Evolutionary conservation across 2,888 invertebrate genomes (phyloP), one percentile per base, ranked within the genome.

Genomic region (Volucella bombylans): DNA sequence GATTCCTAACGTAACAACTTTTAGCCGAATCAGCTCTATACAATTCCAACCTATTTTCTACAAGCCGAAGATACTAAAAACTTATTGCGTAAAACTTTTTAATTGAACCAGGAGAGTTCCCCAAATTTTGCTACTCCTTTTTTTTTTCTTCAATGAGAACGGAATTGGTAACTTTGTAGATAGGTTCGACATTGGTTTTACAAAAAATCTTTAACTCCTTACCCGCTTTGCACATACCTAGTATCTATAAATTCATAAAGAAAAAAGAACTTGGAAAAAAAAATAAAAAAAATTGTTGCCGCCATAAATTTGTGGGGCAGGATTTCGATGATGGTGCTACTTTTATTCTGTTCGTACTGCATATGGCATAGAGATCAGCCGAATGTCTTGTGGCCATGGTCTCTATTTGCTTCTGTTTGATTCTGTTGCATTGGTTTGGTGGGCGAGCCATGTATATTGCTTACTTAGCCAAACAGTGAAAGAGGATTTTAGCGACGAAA

Each of bases 71-170:
- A 80, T 72, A 74, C 65, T 45, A 50, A 55, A 71, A 81, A 85
- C 83, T 85, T 85, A 85, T 85, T 85, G 83, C 83, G 83, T 59
- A 85, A 62, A 85, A 85, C 80, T 85, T 85, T 85, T 85, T 85
- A 85, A 85, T 85, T 85, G 83, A 85, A 31, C 31, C 6, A 31
- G 80, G 64, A 69, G 80, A 57, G 80, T 31, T 31, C 31, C 67
- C 15, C 67, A 80, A 69, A 76, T 80, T 54, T 64, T 74, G 52
- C 50, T 59, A 15, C 18, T 39, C 65, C 50, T 55, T 69, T 59
- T 55, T 69, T 59, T 45, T 67, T 45, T 39, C 11, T 10, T 31
- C 8, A 14, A 41, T 23, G 39, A 59, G 41, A 18, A 6, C 3
- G 41, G 43, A 62, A 18, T 31, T 49, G 73, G 49, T 31, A 54